Percentiles rank a stretch among this genome's conserved stretches.
These are phyloP conservation scores for Spatula clypeata DNA, from an alignment of 2,797 vertebrate species.

Conservation along the genomic window DNA sequence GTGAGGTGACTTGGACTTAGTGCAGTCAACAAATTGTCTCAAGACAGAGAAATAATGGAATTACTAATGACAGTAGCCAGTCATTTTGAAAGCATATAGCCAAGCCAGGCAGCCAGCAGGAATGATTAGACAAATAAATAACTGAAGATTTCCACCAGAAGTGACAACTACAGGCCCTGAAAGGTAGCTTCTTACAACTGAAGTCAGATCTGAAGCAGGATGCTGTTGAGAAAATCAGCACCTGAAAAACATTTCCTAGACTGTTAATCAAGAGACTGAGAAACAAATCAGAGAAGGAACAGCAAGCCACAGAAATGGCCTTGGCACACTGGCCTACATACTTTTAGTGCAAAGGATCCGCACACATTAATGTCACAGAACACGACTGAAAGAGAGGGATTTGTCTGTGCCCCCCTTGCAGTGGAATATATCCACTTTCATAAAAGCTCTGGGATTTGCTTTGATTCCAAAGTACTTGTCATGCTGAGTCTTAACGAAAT, in stretches of 20 bases:
- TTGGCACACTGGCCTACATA: background rate
- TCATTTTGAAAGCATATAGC: background rate
- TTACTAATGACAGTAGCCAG: conserved; percentile 21
- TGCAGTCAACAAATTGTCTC: conserved; percentile 14
- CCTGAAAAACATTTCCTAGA: background rate
- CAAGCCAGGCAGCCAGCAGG: background rate
- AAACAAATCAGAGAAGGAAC: background rate
- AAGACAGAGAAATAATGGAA: conserved; percentile 6
- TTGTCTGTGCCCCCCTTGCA: background rate
- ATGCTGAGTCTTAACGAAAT: background rate
- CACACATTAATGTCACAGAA: background rate
- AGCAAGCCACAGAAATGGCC: background rate
- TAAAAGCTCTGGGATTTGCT: background rate
- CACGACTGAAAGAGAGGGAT: background rate
- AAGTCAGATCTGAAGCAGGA: conserved; percentile 1
- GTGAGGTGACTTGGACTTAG: background rate
- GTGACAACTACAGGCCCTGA: background rate
- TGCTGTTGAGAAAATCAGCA: background rate
- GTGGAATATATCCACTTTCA: background rate
- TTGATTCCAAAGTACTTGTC: background rate
- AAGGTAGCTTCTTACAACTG: background rate
- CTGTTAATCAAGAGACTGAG: background rate
- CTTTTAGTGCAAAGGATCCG: background rate
- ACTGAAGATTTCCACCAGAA: background rate
- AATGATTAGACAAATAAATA: conserved; percentile 2